Conservation (phyloP, 2,888 invertebrate species). For the Pheosia gnoma region DNA sequence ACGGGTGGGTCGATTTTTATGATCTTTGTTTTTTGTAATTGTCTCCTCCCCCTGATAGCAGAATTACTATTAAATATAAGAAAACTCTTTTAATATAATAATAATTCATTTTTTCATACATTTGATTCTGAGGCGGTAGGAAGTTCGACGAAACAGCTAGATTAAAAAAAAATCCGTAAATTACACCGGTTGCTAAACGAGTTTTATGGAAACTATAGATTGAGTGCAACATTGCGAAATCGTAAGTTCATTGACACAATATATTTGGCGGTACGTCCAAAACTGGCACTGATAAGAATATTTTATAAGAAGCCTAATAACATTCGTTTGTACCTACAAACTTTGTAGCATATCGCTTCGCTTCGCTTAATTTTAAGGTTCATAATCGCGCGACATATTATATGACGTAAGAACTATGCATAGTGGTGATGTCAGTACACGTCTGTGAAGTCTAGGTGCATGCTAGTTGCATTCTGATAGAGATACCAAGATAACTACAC, state of each 20-base stretch:
- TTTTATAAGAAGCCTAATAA: slow-evolving; percentile 15
- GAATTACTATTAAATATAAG: too few relatives aligned
- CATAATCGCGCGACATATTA: slow-evolving; percentile 12
- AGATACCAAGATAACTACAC: not conserved
- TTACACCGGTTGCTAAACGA: not conserved
- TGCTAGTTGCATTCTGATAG: slow-evolving; percentile 27
- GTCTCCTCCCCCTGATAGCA: too few relatives aligned
- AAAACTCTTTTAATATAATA: too few relatives aligned
- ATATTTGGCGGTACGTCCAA: slow-evolving; percentile 21
- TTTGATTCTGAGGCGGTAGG: too few relatives aligned
- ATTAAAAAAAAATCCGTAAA: not conserved
- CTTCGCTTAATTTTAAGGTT: slow-evolving; percentile 13
- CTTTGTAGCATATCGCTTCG: slow-evolving; percentile 10
- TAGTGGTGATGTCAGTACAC: slow-evolving; percentile 8
- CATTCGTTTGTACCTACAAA: slow-evolving; percentile 16
- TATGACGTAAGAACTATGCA: slow-evolving; percentile 29
- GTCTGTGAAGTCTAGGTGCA: slow-evolving; percentile 4
- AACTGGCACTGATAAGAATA: slow-evolving; percentile 17
- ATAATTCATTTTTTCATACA: too few relatives aligned
- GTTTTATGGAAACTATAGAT: not conserved
- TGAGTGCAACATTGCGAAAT: not conserved
- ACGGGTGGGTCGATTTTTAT: too few relatives aligned
- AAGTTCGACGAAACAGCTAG: too few relatives aligned
- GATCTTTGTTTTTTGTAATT: too few relatives aligned
- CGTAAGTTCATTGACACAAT: slow-evolving; percentile 24